Evolutionary conservation across 2,797 vertebrate species (phyloP).

Genomic region (Crypturellus tataupa): DNA sequence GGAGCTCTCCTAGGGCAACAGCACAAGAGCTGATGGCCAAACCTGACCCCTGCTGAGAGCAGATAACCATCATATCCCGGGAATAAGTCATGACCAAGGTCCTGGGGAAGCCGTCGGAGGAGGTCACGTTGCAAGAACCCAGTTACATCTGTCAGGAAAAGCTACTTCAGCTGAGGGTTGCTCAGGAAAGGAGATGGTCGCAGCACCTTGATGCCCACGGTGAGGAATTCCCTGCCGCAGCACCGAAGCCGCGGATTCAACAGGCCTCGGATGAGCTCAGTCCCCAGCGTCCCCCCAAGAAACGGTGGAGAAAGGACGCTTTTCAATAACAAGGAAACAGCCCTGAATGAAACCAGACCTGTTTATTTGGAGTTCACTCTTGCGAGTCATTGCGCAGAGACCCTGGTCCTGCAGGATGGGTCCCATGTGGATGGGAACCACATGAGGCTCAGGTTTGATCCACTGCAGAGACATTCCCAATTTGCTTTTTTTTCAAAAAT

Average conservation of each 20-base stretch:
- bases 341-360: conserved; percentile 72
- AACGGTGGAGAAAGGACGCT: conserved; percentile 44
- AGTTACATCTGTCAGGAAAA: background rate
- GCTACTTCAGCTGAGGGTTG: background rate
- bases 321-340: conserved; percentile 74
- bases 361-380: conserved; percentile 72
- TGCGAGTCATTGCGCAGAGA: conserved; percentile 64
- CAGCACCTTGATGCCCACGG: background rate
- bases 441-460: conserved; percentile 72
- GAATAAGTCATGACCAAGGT: background rate
- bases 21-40: background rate
- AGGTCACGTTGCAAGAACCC: no score
- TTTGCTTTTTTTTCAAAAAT: conserved; percentile 43
- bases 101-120: background rate
- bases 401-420: conserved; percentile 30
- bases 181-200: background rate
- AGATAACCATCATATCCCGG: background rate
- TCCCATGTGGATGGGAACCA: conserved; percentile 55
- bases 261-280: background rate
- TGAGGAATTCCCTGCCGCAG: no score
- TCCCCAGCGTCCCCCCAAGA: conserved; percentile 49
- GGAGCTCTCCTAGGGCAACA: background rate
- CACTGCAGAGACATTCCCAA: conserved; percentile 64
- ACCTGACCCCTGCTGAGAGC: no score
- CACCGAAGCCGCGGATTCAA: rapidly evolving